Conservation (phyloP, 1,140 invertebrate genomes). For the Drosophila persimilis region DNA sequence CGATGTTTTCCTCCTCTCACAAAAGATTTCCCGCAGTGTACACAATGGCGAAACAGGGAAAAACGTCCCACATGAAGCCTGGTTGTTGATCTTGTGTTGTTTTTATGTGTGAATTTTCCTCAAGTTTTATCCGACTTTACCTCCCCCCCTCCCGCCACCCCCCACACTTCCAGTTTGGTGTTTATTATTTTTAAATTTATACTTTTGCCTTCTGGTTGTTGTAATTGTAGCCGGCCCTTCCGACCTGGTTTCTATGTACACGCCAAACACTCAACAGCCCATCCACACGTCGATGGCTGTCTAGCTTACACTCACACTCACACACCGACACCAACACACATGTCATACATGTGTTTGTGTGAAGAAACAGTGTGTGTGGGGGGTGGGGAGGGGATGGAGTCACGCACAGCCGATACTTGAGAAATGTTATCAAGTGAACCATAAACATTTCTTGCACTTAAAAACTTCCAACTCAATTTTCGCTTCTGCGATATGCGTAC, state of each 20-base stretch:
- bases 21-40: slow-evolving; percentile 48
- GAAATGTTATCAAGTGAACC: slow-evolving; percentile 73
- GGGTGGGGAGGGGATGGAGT: slow-evolving; percentile 11
- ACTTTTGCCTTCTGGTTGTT: slow-evolving; percentile 4
- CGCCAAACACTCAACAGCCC: slow-evolving; percentile 8
- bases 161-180: neutral
- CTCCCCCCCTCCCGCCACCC: no score
- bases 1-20: slow-evolving; percentile 39
- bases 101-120: neutral
- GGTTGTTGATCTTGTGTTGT: slow-evolving; percentile 37
- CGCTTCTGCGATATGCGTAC: slow-evolving; percentile 42
- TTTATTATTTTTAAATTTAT: slow-evolving; percentile 39
- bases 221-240: slow-evolving; percentile 8
- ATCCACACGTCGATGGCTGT: neutral
- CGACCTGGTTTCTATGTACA: slow-evolving; percentile 2
- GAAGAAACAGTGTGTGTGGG: no score
- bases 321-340: neutral
- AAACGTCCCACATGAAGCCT: slow-evolving; percentile 13
- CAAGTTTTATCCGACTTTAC: slow-evolving; percentile 1
- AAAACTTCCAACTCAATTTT: slow-evolving; percentile 76
- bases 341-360: neutral
- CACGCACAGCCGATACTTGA: slow-evolving; percentile 49
- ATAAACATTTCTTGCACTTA: slow-evolving; percentile 74
- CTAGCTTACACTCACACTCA: neutral
- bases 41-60: slow-evolving; percentile 41